A percentile compares a stretch with the other conserved stretches of the same genome.
These are phyloP conservation scores for Orthosia gothica DNA, from an alignment of 2,888 invertebrate species.

Conservation along the genomic window DNA sequence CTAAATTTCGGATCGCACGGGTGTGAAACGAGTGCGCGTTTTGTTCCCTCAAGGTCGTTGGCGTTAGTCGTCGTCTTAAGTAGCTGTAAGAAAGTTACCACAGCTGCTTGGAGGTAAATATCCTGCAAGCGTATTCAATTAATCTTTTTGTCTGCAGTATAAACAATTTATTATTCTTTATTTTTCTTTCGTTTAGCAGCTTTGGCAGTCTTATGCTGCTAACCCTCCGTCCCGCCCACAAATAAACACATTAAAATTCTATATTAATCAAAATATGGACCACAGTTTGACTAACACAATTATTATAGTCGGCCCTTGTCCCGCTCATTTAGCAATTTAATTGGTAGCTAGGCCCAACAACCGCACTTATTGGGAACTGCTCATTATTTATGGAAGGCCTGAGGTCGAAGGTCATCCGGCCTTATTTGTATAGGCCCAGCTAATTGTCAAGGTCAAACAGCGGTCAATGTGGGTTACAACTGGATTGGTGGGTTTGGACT, in stretches of 20 bases:
- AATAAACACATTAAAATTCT: not conserved
- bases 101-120: too few relatives aligned
- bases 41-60: too few relatives aligned
- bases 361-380: conserved; percentile 3
- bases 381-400: conserved; percentile 52
- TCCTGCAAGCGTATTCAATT: too few relatives aligned
- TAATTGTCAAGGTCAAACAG: conserved; percentile 37
- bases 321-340: conserved; percentile 17
- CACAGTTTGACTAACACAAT: conserved; percentile 1
- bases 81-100: too few relatives aligned
- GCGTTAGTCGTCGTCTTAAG: too few relatives aligned
- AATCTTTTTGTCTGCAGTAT: too few relatives aligned
- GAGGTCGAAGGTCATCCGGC: conserved; percentile 20
- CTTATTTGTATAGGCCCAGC: conserved; percentile 25
- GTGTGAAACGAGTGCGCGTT: too few relatives aligned
- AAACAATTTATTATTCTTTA: too few relatives aligned
- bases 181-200: too few relatives aligned
- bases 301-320: not conserved
- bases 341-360: conserved; percentile 2
- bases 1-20: too few relatives aligned
- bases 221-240: not conserved
- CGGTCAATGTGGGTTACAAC: conserved; percentile 1
- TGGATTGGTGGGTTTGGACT: conserved; percentile 5
- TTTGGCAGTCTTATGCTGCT: not conserved
- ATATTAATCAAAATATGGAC: not conserved